These are phyloP conservation scores for Tethea ocularis DNA, from an alignment of 2,888 invertebrate genomes.

Conservation along the genomic window DNA sequence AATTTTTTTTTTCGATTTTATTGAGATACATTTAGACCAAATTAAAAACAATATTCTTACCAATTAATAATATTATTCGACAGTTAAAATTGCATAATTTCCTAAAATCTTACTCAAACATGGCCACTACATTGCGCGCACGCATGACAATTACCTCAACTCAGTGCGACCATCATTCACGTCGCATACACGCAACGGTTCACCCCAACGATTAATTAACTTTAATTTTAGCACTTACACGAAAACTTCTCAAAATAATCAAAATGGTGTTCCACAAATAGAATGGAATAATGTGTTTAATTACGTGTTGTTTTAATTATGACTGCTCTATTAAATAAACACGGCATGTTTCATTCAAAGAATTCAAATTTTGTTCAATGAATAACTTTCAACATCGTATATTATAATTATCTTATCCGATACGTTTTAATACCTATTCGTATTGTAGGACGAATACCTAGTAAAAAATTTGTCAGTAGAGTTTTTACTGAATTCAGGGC, in stretches of 20 bases:
- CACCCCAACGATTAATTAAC: constrained; percentile 69
- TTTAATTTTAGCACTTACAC: constrained; percentile 63
- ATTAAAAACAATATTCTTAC: no score
- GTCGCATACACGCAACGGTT: constrained; percentile 64
- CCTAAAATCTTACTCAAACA: constrained; percentile 15
- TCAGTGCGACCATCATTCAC: constrained; percentile 70
- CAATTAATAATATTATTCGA: background rate
- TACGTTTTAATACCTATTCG: no score
- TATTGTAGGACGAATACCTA: no score
- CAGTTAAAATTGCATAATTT: background rate
- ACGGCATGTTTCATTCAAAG: background rate
- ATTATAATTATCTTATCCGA: no score
- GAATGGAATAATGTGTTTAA: constrained; percentile 37
- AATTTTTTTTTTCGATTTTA: no score
- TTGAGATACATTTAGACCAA: no score
- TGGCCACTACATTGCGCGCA: constrained; percentile 44
- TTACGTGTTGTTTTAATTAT: constrained; percentile 13
- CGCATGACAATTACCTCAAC: constrained; percentile 76
- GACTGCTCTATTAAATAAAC: background rate
- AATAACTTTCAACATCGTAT: no score
- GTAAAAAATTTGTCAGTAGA: no score
- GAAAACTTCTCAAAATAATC: constrained; percentile 49
- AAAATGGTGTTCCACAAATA: constrained; percentile 30
- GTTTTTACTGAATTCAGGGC: no score
- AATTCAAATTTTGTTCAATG: no score